Base-by-base conservation (phyloP, 2,888 invertebrate genomes). In the Epinotia brunnichana region DNA sequence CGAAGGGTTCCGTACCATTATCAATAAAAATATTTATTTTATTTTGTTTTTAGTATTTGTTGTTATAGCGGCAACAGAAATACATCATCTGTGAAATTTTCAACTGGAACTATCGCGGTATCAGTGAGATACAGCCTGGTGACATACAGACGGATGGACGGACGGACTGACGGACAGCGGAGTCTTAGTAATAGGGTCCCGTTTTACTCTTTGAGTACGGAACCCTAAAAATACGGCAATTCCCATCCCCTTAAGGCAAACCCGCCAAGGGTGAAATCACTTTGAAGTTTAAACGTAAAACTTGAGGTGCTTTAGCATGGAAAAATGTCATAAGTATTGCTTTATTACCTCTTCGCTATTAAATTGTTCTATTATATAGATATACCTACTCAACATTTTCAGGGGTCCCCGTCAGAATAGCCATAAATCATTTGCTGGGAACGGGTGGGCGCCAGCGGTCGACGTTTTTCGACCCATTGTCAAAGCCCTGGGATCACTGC, bases 161-260 rank as follows among this genome's bases (percentile, higher is more conserved):
- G n/a, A n/a, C n/a, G n/a, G n/a, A n/a, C n/a, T n/a, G n/a, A n/a
- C n/a, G n/a, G n/a, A n/a, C n/a, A n/a, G n/a, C n/a, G n/a, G n/a
- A n/a, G n/a, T n/a, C n/a, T n/a, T n/a, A n/a, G n/a, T n/a, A n/a
- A n/a, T n/a, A n/a, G n/a, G n/a, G n/a, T n/a, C n/a, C n/a, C n/a
- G n/a, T n/a, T n/a, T n/a, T n/a, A n/a, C n/a, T n/a, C n/a, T n/a
- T n/a, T n/a, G n/a, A n/a, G n/a, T n/a, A n/a, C n/a, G n/a, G n/a
- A n/a, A n/a, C n/a, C n/a, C n/a, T n/a, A n/a, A 19, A 66, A 71
- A 60, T 60, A 29, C 53, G 44, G 19, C 44, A 70, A 51, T 63
- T 61, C 48, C 21, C 57, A 66, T 41, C 41, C 53, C 44, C 62
- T 19, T 10, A 17, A 29, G 59, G 59, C 24, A 9, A 24, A 59